Evolutionary conservation across 2,888 invertebrate genomes (phyloP).

Genomic region (Lepeophtheirus nordmannii): DNA sequence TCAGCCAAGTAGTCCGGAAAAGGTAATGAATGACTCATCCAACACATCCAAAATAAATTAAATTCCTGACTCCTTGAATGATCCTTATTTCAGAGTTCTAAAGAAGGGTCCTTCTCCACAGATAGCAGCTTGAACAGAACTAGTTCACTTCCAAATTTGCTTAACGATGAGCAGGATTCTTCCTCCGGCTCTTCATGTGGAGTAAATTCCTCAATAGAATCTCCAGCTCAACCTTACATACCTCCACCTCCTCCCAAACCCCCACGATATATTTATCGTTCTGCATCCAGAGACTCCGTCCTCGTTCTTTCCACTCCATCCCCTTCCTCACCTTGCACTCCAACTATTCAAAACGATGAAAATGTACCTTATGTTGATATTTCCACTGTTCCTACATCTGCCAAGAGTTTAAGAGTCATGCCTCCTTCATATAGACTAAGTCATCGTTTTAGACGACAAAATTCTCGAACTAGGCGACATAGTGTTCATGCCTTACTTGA

Average conservation of each 20-base stretch:
- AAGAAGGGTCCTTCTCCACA: background rate
- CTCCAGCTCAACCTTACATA: background rate
- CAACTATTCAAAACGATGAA: too few species aligned
- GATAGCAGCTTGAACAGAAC: background rate
- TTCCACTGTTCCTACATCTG: background rate
- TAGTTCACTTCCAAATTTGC: background rate
- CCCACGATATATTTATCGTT: background rate
- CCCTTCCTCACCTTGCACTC: background rate
- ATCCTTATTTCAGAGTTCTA: background rate
- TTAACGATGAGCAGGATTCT: background rate
- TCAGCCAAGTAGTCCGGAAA: background rate
- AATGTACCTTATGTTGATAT: background rate
- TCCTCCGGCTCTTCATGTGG: background rate
- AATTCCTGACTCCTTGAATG: background rate
- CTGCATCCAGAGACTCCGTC: background rate
- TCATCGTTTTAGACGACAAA: background rate
- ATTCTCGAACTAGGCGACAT: background rate
- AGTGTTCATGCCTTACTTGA: background rate
- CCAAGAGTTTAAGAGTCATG: conserved; percentile 2
- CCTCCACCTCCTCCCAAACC: conserved; percentile 1
- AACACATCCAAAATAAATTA: too few species aligned
- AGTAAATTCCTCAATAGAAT: background rate
- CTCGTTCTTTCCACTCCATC: background rate
- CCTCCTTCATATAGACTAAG: background rate
- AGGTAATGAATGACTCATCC: background rate